Percentiles rank a stretch among this genome's conserved stretches.
phyloP scores from a whole-genome alignment of 2,113 vertebrate species.

The Toxotes jaculatrix region DNA sequence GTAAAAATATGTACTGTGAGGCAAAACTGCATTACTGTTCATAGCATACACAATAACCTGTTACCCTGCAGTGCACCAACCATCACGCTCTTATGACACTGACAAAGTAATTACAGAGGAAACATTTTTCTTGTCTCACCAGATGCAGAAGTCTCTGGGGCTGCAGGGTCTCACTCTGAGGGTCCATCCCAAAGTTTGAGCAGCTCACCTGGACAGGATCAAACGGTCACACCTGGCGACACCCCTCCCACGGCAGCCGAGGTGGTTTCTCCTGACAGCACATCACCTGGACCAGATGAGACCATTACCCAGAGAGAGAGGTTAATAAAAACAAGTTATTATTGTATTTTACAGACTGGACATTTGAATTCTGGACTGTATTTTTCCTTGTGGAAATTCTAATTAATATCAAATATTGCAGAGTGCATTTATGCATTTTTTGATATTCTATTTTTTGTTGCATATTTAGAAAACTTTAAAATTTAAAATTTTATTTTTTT shows the following conservation, averaged over 20 bases:
- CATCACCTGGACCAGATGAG: slow-evolving; percentile 40
- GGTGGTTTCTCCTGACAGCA: slow-evolving; percentile 35
- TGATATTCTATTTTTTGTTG: background rate
- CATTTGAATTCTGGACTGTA: background rate
- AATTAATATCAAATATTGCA: background rate
- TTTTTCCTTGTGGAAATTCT: background rate
- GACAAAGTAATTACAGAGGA: too few species aligned
- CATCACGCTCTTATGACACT: background rate
- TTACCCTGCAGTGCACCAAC: background rate
- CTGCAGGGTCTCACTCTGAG: slow-evolving; percentile 4
- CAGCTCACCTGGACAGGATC: slow-evolving; percentile 25
- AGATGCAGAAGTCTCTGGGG: slow-evolving; percentile 83
- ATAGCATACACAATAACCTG: too few species aligned
- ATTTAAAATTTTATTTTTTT: too few species aligned
- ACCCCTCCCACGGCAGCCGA: background rate
- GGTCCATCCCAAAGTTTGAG: slow-evolving; percentile 26
- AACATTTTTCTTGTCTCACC: slow-evolving; percentile 11
- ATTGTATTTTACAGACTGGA: background rate
- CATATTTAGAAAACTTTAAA: too few species aligned
- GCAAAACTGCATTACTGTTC: background rate
- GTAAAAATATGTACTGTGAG: background rate
- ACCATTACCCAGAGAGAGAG: slow-evolving; percentile 43
- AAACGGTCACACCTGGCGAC: background rate
- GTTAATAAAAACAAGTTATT: slow-evolving; percentile 42
- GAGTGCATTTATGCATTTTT: background rate